These are phyloP conservation scores for Xiphophorus birchmanni DNA, from an alignment of 2,797 vertebrate genomes.

Conservation along the genomic window DNA sequence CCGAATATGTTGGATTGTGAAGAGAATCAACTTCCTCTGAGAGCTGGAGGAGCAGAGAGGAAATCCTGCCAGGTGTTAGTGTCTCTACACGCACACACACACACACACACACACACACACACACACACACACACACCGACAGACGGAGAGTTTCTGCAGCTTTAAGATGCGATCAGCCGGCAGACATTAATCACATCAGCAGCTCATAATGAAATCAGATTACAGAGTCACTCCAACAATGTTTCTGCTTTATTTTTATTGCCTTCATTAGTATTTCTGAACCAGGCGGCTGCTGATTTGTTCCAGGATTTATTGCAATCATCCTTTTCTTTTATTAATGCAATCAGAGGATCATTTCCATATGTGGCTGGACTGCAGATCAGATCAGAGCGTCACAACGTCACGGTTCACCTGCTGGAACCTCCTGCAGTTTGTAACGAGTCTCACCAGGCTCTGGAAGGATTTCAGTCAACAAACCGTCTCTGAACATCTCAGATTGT, in stretches of 20 bases:
- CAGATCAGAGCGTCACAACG: not conserved
- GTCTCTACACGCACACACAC: not conserved
- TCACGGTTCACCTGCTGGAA: not conserved
- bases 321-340: constrained; percentile 61
- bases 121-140: not conserved
- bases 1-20: too few species aligned
- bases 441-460: constrained; percentile 8
- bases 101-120: not conserved
- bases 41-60: not conserved
- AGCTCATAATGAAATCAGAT: constrained; percentile 65
- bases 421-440: not conserved
- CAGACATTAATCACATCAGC: constrained; percentile 56
- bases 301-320: constrained; percentile 59
- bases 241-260: constrained; percentile 62
- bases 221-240: constrained; percentile 48
- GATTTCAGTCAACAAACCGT: not conserved
- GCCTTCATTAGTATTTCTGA: constrained; percentile 66
- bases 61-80: not conserved
- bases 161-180: constrained; percentile 56
- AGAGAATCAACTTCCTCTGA: not conserved
- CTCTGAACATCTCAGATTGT: not conserved
- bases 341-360: constrained; percentile 55
- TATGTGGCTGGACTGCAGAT: constrained; percentile 37
- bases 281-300: constrained; percentile 53
- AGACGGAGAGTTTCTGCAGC: not conserved